phyloP scores from a whole-genome alignment of 2,888 invertebrate genomes.

The Tiliacea citrago region DNA sequence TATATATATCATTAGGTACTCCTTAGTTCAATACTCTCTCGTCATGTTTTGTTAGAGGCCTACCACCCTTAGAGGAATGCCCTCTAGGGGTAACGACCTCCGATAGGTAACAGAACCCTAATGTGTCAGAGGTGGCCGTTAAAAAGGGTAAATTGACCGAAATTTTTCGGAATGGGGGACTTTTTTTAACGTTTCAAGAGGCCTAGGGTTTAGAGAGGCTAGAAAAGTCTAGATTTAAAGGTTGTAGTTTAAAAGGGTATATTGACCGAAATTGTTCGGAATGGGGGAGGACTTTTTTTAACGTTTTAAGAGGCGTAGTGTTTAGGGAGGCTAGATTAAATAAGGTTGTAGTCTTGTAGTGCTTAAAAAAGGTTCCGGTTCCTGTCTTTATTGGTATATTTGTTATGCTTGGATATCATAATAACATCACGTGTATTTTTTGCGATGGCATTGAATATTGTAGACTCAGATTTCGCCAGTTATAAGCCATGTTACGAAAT shows the following conservation, averaged over 20 bases:
- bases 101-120: conserved; percentile 57
- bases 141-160: conserved; percentile 46
- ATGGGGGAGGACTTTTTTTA: conserved; percentile 23
- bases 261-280: conserved; percentile 25
- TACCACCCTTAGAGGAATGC: conserved; percentile 54
- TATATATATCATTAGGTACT: conserved; percentile 39
- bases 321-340: background rate
- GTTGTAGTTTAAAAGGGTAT: conserved; percentile 38
- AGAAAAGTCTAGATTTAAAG: background rate
- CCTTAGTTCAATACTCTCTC: conserved; percentile 35
- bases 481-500: background rate
- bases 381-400: background rate
- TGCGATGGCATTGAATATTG: background rate
- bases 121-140: conserved; percentile 45
- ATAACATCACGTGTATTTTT: background rate
- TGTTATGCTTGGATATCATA: background rate
- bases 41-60: conserved; percentile 53
- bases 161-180: conserved; percentile 10
- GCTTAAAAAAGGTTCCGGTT: background rate
- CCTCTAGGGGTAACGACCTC: conserved; percentile 50
- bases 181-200: conserved; percentile 7
- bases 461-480: too few relatives aligned
- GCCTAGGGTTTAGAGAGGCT: background rate
- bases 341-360: background rate
- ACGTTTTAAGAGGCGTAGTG: too few relatives aligned